Evolutionary conservation across 2,113 vertebrate species (phyloP), one percentile per base, ranked within the genome.

Genomic region (Halichoerus grypus): DNA sequence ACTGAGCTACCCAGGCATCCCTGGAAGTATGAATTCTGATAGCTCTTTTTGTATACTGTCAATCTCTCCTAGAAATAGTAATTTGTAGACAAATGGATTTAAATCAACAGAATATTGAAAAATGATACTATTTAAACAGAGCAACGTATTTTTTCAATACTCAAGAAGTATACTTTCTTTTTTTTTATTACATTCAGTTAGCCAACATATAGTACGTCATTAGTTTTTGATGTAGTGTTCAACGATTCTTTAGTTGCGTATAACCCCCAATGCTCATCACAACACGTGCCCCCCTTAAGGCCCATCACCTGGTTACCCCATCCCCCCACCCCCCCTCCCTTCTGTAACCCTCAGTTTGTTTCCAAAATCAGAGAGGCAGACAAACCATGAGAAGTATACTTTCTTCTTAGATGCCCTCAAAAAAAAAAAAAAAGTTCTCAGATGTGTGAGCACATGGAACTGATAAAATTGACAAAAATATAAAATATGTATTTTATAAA

Each of bases 41-140:
- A 82, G n/a, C 3, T 95, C 7, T 71, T 91, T 95, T 39, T 77
- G 8, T 65, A n/a, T 39, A 83, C 21, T 89, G 39, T 72, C 57
- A 94, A 65, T 63, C 14, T 79, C 5, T 92, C n/a, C 57, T 51
- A 65, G 84, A 94, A 84, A 76, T n/a, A 86, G 33, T 72, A 94
- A 91, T 53, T 80, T 85, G 67, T 49, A 88, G n/a, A 84, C 55
- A 72, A 83, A 67, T 55, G 39, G 11, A 71, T 85, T 93, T 71
- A 84, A 91, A 92, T 85, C 26, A 91, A 92, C 46, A 81, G 13
- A 87, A 88, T 74, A 59, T n/a, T 61, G 2, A 46, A 71, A 69
- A 61, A 49, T 22, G 2, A 53, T 61, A 69, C 12, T 39, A 0
- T 83, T 31, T 57, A 86, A 95, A 90, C 4, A 92, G 1, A 59